Base-by-base conservation (phyloP, 2,888 invertebrate species). In the Dynastes tityus region DNA sequence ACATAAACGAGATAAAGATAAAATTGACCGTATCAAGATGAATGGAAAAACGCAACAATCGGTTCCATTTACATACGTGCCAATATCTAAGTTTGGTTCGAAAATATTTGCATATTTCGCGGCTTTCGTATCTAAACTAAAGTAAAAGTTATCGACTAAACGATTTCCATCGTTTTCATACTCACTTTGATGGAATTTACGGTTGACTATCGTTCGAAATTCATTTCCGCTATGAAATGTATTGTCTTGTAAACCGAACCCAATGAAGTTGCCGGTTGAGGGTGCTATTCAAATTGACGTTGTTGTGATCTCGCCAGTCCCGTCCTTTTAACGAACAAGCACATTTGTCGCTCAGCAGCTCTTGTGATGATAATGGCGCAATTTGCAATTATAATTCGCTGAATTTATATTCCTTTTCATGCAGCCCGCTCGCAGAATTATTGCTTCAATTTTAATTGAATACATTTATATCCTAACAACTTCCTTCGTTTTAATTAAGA, bases 371-470 rank as follows among this genome's bases (percentile, higher is more conserved):
- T 68, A 68, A 68, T 68, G n/a, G 51, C 49, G 27, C 32, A 68
- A 68, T 68, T 68, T 68, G 49, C 49, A 68, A 68, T 68, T 68
- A 9, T 68, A 68, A 68, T 68, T 49, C 40, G 13, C 49, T 68
- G 68, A 68, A 68, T 68, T 68, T 68, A 51, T 51, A 68, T 68
- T 68, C 29, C 51, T 68, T 29, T 51, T 29, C 27, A 51, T 29
- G 27, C 13, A 27, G 27, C 9, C 11, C 11, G 22, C 22, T 11
- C 45, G 45, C 29, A 51, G 8, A 2, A 29, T 29, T 29, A 67
- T 67, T 67, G 67, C 22, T 32, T 11, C n/a, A 49, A 11, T n/a
- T 67, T 67, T 8, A 32, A 32, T 64, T 64, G 37, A n/a, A 37
- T 37, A 37, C 32, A 5, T 64, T 8, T n/a, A 3, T 9, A 64